Evolutionary conservation across 2,888 invertebrate species (phyloP).

Genomic region (Lasioglossum villosulum): DNA sequence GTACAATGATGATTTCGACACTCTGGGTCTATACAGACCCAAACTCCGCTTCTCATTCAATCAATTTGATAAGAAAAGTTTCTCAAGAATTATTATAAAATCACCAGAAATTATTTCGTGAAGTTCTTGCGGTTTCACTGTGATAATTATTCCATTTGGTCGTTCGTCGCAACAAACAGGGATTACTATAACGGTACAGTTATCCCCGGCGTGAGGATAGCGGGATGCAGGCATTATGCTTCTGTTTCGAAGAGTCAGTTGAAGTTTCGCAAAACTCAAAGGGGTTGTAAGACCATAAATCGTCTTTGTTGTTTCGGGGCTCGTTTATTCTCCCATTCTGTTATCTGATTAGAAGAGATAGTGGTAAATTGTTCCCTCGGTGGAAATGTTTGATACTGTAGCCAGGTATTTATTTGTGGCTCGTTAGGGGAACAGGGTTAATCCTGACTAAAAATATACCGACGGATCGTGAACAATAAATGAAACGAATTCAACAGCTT

Average conservation of each 20-base stretch:
- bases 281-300: constrained; percentile 9
- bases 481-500: background rate
- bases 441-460: background rate
- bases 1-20: no score
- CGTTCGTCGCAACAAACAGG: background rate
- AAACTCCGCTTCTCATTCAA: no score
- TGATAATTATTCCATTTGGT: background rate
- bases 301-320: constrained; percentile 3
- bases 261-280: constrained; percentile 3
- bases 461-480: background rate
- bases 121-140: background rate
- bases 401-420: constrained; percentile 7
- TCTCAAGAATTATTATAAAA: background rate
- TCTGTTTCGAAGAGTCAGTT: background rate
- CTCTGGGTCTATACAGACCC: no score
- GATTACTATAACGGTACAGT: background rate
- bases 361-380: constrained; percentile 11
- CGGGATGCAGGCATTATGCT: background rate
- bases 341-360: constrained; percentile 16
- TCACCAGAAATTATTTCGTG: no score
- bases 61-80: no score
- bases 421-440: background rate
- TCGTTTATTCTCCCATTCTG: constrained; percentile 12
- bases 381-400: constrained; percentile 4
- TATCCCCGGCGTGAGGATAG: background rate